phyloP scores from a whole-genome alignment of 2,888 invertebrate genomes.

The Pyrocoelia pectoralis region DNA sequence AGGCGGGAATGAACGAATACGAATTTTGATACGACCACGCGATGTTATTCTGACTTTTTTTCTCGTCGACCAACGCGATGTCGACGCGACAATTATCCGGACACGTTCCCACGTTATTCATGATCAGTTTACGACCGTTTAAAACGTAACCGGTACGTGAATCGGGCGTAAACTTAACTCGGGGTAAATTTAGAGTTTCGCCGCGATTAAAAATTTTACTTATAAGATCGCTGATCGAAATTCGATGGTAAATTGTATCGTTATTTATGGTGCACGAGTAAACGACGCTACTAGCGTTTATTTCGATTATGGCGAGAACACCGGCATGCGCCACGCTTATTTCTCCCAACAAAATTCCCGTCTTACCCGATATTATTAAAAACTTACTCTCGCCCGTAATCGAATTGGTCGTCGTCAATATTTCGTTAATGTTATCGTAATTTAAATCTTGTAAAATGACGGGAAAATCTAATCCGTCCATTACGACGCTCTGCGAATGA shows the following conservation, averaged over 20 bases:
- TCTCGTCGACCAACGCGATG: constrained; percentile 66
- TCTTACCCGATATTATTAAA: constrained; percentile 74
- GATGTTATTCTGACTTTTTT: constrained; percentile 58
- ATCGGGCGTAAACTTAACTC: constrained; percentile 50
- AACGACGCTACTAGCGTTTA: constrained; percentile 57
- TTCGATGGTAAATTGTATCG: constrained; percentile 35
- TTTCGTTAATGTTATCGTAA: constrained; percentile 74
- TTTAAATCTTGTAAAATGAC: constrained; percentile 76
- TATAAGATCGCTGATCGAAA: constrained; percentile 40
- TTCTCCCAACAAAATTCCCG: constrained; percentile 72
- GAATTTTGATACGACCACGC: constrained; percentile 71
- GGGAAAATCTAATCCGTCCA: constrained; percentile 73
- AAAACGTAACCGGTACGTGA: constrained; percentile 67
- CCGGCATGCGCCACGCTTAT: constrained; percentile 67
- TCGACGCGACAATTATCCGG: constrained; percentile 73
- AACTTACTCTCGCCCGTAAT: constrained; percentile 67
- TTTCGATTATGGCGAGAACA: constrained; percentile 65
- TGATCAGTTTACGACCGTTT: constrained; percentile 70
- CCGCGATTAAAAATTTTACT: constrained; percentile 35
- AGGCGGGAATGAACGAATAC: constrained; percentile 76
- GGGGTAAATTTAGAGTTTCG: constrained; percentile 39
- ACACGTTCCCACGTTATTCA: constrained; percentile 76
- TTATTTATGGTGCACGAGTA: constrained; percentile 67
- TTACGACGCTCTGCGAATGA: constrained; percentile 63
- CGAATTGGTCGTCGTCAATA: constrained; percentile 65